Conservation (phyloP, 1,140 invertebrate genomes). For the Aphelenchoides fujianensis region DNA sequence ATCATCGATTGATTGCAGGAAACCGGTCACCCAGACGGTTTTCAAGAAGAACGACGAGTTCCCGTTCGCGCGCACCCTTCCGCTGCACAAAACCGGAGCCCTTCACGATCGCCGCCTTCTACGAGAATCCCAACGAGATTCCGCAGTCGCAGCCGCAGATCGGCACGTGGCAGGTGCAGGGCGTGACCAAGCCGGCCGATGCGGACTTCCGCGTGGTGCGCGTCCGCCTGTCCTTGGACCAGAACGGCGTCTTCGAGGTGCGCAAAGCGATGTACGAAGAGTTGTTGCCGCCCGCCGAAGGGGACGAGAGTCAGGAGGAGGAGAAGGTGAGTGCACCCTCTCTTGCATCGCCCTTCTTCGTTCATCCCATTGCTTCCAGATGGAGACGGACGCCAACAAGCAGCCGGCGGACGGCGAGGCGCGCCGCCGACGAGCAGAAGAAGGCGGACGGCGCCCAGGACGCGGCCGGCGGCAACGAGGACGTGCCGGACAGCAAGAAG, state of each 20-base stretch:
- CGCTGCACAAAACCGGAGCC: constrained; percentile 83
- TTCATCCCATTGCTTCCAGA: constrained; percentile 16
- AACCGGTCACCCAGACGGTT: constrained; percentile 69
- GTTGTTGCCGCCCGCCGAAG: constrained; percentile 63
- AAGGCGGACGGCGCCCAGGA: too few relatives aligned
- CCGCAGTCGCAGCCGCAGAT: constrained; percentile 76
- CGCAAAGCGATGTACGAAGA: constrained; percentile 80
- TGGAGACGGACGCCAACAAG: too few relatives aligned
- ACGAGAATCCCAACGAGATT: constrained; percentile 67
- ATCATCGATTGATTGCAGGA: constrained; percentile 46
- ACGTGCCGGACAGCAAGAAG: neutral
- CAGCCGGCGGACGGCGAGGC: too few relatives aligned
- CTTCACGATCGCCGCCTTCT: constrained; percentile 79
- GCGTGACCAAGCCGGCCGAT: constrained; percentile 78
- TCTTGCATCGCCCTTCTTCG: neutral
- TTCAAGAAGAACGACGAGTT: constrained; percentile 79
- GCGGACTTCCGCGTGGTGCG: constrained; percentile 88
- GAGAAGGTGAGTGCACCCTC: constrained; percentile 19
- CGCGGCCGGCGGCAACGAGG: too few relatives aligned
- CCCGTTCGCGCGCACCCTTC: constrained; percentile 88
- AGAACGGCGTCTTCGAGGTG: constrained; percentile 84
- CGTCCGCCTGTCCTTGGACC: constrained; percentile 86
- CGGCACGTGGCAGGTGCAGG: constrained; percentile 80
- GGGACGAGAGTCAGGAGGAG: constrained; percentile 22
- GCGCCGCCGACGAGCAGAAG: too few relatives aligned